These are phyloP conservation scores for Sclerurus mexicanus DNA, from an alignment of 2,113 vertebrate species.

Conservation along the genomic window DNA sequence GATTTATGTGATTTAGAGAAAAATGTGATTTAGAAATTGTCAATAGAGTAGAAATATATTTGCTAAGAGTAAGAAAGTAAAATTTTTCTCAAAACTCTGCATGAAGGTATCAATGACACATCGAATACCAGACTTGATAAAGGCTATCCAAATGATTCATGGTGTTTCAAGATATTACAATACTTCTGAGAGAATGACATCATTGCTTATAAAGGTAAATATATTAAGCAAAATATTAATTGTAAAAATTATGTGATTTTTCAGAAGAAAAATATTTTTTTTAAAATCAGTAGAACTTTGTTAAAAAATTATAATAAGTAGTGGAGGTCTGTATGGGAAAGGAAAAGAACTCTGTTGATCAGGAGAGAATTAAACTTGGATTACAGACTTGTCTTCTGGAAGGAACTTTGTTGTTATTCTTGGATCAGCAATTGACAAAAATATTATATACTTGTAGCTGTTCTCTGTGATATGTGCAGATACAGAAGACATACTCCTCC, in stretches of 20 bases:
- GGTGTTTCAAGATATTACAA: conserved; percentile 81
- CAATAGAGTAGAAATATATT: neutral
- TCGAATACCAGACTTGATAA: conserved; percentile 81
- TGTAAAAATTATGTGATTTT: neutral
- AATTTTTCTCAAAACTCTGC: conserved; percentile 12
- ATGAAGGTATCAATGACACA: conserved; percentile 80
- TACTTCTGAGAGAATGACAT: conserved; percentile 81
- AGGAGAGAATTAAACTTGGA: neutral
- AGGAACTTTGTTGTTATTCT: neutral
- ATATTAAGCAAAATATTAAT: neutral
- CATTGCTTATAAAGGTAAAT: conserved; percentile 83
- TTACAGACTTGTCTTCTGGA: neutral
- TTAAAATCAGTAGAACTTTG: neutral
- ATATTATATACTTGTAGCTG: neutral
- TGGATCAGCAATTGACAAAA: neutral
- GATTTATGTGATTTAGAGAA: neutral
- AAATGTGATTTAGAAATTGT: neutral
- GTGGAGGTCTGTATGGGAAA: neutral
- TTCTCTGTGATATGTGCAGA: neutral
- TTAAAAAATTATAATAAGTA: neutral
- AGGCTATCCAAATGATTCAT: conserved; percentile 80
- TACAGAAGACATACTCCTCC: too few relatives aligned
- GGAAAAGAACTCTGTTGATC: neutral
- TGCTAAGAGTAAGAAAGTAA: neutral
- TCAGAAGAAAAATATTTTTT: neutral